Percentiles rank a stretch among this genome's conserved stretches.
These are phyloP conservation scores for Tetragnatha versicolor DNA, from an alignment of 1,140 invertebrate species.

Conservation along the genomic window DNA sequence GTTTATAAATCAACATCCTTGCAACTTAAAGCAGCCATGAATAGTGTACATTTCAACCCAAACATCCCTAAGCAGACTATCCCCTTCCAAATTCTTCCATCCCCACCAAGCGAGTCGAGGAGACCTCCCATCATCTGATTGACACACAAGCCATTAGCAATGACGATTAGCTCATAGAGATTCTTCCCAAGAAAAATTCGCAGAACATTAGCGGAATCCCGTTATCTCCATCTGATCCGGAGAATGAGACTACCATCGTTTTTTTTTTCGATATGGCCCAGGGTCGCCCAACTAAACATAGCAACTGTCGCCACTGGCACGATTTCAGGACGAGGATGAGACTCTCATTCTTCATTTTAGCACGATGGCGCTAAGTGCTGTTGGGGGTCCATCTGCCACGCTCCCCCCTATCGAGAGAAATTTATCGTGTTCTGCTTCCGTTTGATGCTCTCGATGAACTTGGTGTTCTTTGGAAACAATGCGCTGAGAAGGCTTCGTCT, in stretches of 20 bases:
- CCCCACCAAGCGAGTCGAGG: background rate
- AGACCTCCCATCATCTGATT: background rate
- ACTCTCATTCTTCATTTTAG: conserved; percentile 45
- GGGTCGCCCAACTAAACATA: conserved; percentile 32
- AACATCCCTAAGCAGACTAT: background rate
- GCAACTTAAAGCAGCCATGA: background rate
- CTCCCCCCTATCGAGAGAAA: background rate
- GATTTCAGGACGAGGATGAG: background rate
- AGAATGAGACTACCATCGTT: background rate
- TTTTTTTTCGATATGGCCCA: background rate
- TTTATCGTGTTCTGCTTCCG: background rate
- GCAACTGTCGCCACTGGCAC: conserved; percentile 14
- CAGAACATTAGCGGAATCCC: conserved; percentile 25
- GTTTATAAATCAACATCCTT: no score
- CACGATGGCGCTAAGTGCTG: conserved; percentile 13
- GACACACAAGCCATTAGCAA: conserved; percentile 5
- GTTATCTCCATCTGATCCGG: background rate
- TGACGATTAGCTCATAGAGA: background rate
- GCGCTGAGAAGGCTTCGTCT: background rate
- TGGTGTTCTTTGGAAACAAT: background rate
- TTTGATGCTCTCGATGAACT: background rate
- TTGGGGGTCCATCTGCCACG: background rate
- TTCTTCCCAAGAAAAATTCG: background rate
- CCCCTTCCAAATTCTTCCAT: background rate
- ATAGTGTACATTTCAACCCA: background rate